Evolutionary conservation across 2,888 invertebrate species (phyloP).

Genomic region (Athetis lepigone): DNA sequence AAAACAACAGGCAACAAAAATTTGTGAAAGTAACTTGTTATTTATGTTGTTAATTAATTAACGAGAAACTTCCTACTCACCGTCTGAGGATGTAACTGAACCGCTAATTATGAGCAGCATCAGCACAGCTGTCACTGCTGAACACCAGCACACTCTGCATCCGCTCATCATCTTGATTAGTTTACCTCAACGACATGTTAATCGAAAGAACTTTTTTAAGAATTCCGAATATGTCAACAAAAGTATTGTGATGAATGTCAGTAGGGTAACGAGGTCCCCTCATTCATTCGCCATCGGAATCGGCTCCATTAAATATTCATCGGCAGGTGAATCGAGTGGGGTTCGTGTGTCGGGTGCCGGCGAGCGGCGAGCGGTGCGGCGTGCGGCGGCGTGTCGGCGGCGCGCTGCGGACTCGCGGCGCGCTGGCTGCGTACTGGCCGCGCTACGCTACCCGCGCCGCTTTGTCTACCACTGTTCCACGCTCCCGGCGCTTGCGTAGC

Average conservation of each 20-base stretch:
- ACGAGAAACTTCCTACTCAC: constrained; percentile 75
- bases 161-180: constrained; percentile 81
- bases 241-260: constrained; percentile 79
- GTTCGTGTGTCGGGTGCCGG: constrained; percentile 68
- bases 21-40: constrained; percentile 49
- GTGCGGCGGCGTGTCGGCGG: constrained; percentile 70
- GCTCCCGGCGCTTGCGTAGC: constrained; percentile 88
- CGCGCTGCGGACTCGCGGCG: constrained; percentile 69
- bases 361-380: constrained; percentile 69
- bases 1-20: constrained; percentile 38
- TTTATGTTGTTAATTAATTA: constrained; percentile 62
- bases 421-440: constrained; percentile 74
- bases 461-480: constrained; percentile 73
- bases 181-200: constrained; percentile 83
- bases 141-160: constrained; percentile 77
- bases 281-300: constrained; percentile 84
- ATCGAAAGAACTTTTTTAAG: constrained; percentile 78
- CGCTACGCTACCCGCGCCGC: constrained; percentile 79
- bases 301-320: constrained; percentile 87
- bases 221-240: constrained; percentile 78
- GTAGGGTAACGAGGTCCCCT: constrained; percentile 77
- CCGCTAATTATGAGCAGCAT: constrained; percentile 77
- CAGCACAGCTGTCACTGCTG: constrained; percentile 74
- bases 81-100: constrained; percentile 80
- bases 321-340: constrained; percentile 78